phyloP scores from a whole-genome alignment of 2,113 vertebrate genomes.

The Anolis sagrei region DNA sequence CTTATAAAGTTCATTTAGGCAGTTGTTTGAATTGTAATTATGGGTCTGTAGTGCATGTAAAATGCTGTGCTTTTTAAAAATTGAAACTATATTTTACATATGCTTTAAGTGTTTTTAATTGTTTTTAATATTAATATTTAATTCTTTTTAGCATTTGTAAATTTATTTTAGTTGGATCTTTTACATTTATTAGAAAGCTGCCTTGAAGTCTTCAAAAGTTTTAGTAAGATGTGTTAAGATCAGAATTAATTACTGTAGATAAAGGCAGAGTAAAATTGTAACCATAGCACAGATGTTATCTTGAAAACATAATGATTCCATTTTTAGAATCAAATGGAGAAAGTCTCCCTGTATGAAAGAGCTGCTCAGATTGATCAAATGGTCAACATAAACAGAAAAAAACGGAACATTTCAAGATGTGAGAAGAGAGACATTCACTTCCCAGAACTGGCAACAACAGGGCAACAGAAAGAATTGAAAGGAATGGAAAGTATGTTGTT shows the following conservation, averaged over 20 bases:
- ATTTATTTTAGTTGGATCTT: no score
- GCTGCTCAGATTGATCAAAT: slow-evolving; percentile 60
- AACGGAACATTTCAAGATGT: slow-evolving; percentile 63
- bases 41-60: no score
- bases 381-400: slow-evolving; percentile 65
- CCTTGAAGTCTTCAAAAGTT: background rate
- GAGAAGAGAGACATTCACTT: slow-evolving; percentile 71
- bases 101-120: no score
- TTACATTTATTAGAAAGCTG: no score
- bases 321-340: slow-evolving; percentile 65
- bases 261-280: background rate
- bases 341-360: slow-evolving; percentile 51
- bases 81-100: no score
- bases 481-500: slow-evolving; percentile 63
- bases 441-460: slow-evolving; percentile 64
- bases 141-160: no score
- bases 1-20: no score
- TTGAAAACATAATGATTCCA: slow-evolving; percentile 45
- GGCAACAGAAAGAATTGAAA: slow-evolving; percentile 69
- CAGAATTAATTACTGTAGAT: slow-evolving; percentile 34
- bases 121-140: no score
- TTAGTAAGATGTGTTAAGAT: slow-evolving; percentile 18
- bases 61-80: no score
- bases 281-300: slow-evolving; percentile 5
- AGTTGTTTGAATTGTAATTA: no score